Conservation (phyloP, 2,797 vertebrate genomes). For the Malacoctenus gilli region DNA sequence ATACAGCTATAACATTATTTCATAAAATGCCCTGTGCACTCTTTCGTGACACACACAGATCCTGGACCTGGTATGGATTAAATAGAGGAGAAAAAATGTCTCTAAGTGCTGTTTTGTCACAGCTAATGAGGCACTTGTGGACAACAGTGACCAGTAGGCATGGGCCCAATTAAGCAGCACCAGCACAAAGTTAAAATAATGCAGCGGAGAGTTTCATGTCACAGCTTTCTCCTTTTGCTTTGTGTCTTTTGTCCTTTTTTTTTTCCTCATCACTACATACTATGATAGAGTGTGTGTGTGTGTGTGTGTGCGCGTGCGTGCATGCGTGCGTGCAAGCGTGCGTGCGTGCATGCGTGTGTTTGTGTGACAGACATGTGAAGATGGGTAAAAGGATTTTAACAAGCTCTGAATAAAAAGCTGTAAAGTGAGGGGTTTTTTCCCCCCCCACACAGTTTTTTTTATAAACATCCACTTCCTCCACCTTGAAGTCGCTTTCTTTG, state of each 20-base stretch:
- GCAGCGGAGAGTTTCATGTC: conserved; percentile 20
- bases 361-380: conserved; percentile 5
- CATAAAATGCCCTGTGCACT: conserved; percentile 13
- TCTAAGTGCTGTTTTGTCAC: conserved; percentile 54
- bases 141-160: conserved; percentile 37
- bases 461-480: too few relatives aligned
- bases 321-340: too few relatives aligned
- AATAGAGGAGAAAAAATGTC: conserved; percentile 21
- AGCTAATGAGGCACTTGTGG: conserved; percentile 65
- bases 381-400: too few relatives aligned
- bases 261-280: too few relatives aligned
- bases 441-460: too few relatives aligned
- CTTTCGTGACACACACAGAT: conserved; percentile 26
- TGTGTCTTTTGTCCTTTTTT: too few relatives aligned
- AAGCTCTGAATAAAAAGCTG: conserved; percentile 23
- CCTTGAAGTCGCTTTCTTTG: too few relatives aligned
- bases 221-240: conserved; percentile 16
- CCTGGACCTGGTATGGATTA: conserved; percentile 35
- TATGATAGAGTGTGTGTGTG: too few relatives aligned
- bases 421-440: too few relatives aligned
- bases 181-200: conserved; percentile 49
- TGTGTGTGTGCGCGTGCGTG: too few relatives aligned
- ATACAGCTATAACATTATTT: conserved; percentile 32
- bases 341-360: conserved; percentile 2
- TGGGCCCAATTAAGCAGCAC: conserved; percentile 58